Evolutionary conservation across 2,888 invertebrate genomes (phyloP), one percentile per base, ranked within the genome.

Genomic region (Apotomis betuletana): DNA sequence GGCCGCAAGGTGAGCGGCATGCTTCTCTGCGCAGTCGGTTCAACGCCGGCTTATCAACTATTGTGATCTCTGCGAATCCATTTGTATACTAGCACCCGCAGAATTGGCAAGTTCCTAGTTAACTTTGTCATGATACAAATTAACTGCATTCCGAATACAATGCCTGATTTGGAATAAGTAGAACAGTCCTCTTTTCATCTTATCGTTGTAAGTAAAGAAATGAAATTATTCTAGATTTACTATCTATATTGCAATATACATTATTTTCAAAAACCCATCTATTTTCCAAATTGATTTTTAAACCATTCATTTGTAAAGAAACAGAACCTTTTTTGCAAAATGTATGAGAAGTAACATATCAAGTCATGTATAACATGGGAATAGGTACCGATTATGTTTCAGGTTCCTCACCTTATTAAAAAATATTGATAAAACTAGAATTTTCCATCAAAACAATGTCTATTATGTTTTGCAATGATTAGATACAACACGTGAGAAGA

Each of bases 401-500:
- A 27, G 27, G 36, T 57, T 41, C 54, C 44, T 44, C 52, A 15
- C 9, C 6, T 8, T 61, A 5, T 36, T 59, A 65, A 46, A 64
- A 64, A 55, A 4, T 0, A 10, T 46, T 46, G 65, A 65, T 65
- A 65, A 65, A 57, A 65, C 36, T 57, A 44, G 13, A 63, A 15
- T 57, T 60, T 36, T 69, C 63, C 38, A 49, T 36, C 38, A 58
- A 65, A 69, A 62, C 69, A 69, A n/a, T n/a, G 15, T 10, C 15
- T 41, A 49, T 1, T 57, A 46, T 60, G 13, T 41, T 55, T 55
- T 38, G 12, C 49, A 57, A 57, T 41, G 69, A 62, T 69, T 55
- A 69, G 54, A 69, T 69, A 49, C 13, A 68, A 46, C 3, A 36
- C 36, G 9, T 46, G 13, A 57, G 46, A 49, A 36, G 49, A 61